Evolutionary conservation across 2,113 vertebrate species (phyloP).

Genomic region (Jacana jacana): DNA sequence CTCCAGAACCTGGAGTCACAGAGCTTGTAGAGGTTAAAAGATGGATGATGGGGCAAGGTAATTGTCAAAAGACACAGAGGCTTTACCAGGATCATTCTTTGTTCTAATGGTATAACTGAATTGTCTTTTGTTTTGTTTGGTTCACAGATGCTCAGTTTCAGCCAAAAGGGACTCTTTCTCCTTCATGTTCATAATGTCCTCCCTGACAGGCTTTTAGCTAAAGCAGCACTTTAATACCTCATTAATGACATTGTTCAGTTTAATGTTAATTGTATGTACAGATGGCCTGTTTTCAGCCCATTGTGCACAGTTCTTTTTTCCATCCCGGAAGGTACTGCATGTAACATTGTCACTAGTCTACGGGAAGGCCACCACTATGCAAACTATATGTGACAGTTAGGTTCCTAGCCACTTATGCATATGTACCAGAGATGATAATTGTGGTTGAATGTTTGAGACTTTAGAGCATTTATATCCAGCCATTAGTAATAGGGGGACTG

Average conservation of each 20-base stretch:
- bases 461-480: not conserved
- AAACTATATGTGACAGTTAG: not conserved
- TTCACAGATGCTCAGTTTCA: not conserved
- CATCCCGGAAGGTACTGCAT: not conserved
- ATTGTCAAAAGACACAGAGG: not conserved
- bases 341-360: not conserved
- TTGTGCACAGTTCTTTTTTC: not conserved
- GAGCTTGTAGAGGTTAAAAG: not conserved
- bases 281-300: conserved; percentile 41
- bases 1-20: not conserved
- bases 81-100: not conserved
- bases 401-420: not conserved
- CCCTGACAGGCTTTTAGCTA: not conserved
- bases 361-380: not conserved
- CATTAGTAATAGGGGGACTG: not conserved
- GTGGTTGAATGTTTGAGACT: not conserved
- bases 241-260: conserved; percentile 3
- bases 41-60: not conserved
- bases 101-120: not conserved
- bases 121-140: not conserved
- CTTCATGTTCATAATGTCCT: not conserved
- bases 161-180: not conserved
- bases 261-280: not conserved
- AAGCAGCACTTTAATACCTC: not conserved
- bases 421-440: not conserved